Conservation (phyloP, 92 coral and sea anemone genomes). For the Porites rus region DNA sequence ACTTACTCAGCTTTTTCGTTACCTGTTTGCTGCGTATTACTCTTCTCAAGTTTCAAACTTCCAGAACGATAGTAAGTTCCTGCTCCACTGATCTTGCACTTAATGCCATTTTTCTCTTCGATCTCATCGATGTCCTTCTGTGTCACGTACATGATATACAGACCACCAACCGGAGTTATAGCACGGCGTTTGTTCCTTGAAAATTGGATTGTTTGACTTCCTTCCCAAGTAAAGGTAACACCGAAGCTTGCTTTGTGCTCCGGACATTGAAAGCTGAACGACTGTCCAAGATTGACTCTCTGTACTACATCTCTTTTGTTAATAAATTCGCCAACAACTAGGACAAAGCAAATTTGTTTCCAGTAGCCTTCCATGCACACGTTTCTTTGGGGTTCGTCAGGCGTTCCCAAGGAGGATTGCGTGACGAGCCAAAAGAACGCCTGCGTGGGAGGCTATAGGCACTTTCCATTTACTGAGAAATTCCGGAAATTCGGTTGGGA, state of each 20-base stretch:
- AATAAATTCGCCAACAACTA: conserved; percentile 20
- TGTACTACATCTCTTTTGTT: not conserved
- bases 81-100: conserved; percentile 20
- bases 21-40: conserved; percentile 14
- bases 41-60: conserved; percentile 18
- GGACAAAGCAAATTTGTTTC: not conserved
- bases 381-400: not conserved
- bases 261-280: conserved; percentile 29
- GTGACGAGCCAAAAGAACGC: no score
- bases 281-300: conserved; percentile 27
- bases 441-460: no score
- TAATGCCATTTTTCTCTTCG: not conserved
- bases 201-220: not conserved
- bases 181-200: conserved; percentile 14
- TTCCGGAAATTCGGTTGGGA: no score
- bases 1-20: not conserved
- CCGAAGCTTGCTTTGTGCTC: conserved; percentile 8
- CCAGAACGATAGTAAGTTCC: not conserved
- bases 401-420: not conserved
- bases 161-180: conserved; percentile 5
- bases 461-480: no score
- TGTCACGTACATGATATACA: conserved; percentile 10
- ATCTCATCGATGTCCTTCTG: conserved; percentile 22
- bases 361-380: no score
- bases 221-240: not conserved